Evolutionary conservation across 2,797 vertebrate species (phyloP).

Genomic region (Hozukius guyotensis): DNA sequence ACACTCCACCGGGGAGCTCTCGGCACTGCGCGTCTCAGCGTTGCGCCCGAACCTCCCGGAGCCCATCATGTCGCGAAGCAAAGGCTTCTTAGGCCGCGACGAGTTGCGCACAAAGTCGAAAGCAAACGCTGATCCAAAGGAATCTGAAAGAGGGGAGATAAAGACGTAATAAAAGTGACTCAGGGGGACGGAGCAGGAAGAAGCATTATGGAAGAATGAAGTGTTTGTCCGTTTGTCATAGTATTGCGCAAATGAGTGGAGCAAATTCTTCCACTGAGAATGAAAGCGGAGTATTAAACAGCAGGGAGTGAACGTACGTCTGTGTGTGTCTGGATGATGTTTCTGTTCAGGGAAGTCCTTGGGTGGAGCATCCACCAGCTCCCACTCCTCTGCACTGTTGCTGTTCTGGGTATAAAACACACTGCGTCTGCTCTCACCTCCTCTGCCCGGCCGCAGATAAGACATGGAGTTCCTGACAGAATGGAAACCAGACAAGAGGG

Average conservation of each 20-base stretch:
- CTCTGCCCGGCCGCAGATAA: slow-evolving; percentile 86
- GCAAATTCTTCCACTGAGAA: not conserved
- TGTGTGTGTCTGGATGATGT: slow-evolving; percentile 78
- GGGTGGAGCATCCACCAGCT: slow-evolving; percentile 89
- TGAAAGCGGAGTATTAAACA: not conserved
- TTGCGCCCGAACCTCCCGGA: slow-evolving; percentile 71
- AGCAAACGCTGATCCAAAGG: slow-evolving; percentile 87
- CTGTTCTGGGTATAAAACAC: slow-evolving; percentile 88
- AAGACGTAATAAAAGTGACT: not conserved
- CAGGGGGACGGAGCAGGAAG: not conserved
- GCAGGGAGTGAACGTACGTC: slow-evolving; percentile 47
- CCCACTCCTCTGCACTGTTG: slow-evolving; percentile 88
- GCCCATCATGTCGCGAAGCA: slow-evolving; percentile 85
- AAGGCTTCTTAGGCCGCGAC: slow-evolving; percentile 82
- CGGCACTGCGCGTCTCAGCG: slow-evolving; percentile 67
- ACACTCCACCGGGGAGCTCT: slow-evolving; percentile 81
- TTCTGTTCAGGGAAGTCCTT: slow-evolving; percentile 91
- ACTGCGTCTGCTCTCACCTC: slow-evolving; percentile 88
- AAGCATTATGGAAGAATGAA: not conserved
- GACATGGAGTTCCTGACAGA: slow-evolving; percentile 92
- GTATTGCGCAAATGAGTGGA: not conserved
- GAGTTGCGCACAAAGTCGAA: slow-evolving; percentile 90
- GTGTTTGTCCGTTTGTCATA: not conserved
- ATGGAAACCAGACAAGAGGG: not conserved
- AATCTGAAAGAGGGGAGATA: slow-evolving; percentile 67